Evolutionary conservation across 2,797 vertebrate species (phyloP), one percentile per base, ranked within the genome.

Genomic region (Muscicapa comitata): DNA sequence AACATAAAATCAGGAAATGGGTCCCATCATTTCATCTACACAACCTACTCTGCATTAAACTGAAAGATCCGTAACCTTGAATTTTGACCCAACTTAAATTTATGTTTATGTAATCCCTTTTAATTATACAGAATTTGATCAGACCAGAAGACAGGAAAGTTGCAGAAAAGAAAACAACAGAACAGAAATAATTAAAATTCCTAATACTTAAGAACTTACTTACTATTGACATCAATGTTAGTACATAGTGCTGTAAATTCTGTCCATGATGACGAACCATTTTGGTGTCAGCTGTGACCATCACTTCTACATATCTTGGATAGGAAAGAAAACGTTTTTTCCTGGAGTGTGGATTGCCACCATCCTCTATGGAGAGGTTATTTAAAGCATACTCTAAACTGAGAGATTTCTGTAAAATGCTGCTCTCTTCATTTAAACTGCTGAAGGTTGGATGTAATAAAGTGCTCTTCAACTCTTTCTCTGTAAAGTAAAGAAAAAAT

Each of bases 181-280:
- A 73, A 71, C 6, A 86, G 25, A 70, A 81, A 70, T 31, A 89
- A 68, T 7, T 57, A 29, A 72, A 88, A 75, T 15, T n/a, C 8
- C 9, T 86, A 21, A 71, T 38, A 67, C 11, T 61, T 63, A 88
- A 6, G 19, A 91, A 77, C 24, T 98, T 98, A 99, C 99, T 99
- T 99, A 99, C 99, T 98, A 99, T 99, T 98, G 99, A 99, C 99
- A 99, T 99, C 95, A 99, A 97, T 86, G 99, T 99, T 92, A 99
- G 97, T 95, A 99, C 96, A 80, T 99, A 99, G 98, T 99, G 99
- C 93, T 99, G 99, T 50, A 99, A 97, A 90, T 99, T 99, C 92
- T 94, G 98, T 65, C 99, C 99, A 5, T 99, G 99, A 94, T 99
- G 98, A 40, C 51, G 98, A 76, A 98, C 98, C 99, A 99, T 99